Percentiles rank a stretch among this genome's conserved stretches.
These are phyloP conservation scores for Mus minutoides DNA, from an alignment of 2,797 vertebrate species.

Conservation along the genomic window DNA sequence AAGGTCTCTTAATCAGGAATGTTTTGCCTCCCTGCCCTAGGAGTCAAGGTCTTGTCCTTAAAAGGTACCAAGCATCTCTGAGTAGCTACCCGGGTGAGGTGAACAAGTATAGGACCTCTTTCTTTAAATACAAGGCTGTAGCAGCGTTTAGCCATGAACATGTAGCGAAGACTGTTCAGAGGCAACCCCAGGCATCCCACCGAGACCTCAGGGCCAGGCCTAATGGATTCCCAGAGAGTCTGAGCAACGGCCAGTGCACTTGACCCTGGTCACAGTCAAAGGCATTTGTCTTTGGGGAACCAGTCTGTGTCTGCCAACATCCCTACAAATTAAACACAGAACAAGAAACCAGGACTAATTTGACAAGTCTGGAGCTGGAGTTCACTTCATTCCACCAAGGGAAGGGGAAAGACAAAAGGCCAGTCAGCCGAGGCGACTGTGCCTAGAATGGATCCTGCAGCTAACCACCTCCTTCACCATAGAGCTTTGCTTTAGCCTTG, in stretches of 20 bases:
- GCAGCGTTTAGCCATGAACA: not conserved
- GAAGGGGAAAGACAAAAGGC: not conserved
- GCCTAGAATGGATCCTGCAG: not conserved
- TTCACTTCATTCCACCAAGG: constrained; percentile 16
- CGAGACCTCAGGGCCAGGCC: not conserved
- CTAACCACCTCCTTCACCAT: not conserved
- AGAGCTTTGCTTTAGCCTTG: not conserved
- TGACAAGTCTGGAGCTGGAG: constrained; percentile 58
- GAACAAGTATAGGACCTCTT: not conserved
- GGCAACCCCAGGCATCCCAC: not conserved
- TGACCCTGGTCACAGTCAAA: constrained; percentile 31
- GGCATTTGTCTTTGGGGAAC: constrained; percentile 55
- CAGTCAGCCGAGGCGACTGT: not conserved
- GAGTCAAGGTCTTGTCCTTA: not conserved
- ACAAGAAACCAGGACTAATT: constrained; percentile 58
- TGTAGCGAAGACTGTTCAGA: not conserved
- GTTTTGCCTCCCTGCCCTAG: not conserved
- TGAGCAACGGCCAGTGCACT: constrained; percentile 11
- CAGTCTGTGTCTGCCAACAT: constrained; percentile 43
- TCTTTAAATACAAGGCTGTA: not conserved
- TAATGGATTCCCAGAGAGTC: not conserved
- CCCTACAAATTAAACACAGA: constrained; percentile 60
- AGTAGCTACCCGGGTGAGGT: not conserved
- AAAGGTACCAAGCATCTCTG: not conserved
- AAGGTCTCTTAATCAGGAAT: not conserved